Evolutionary conservation across 2,888 invertebrate species (phyloP), one percentile per base, ranked within the genome.

Genomic region (Drosophila macrothrix): DNA sequence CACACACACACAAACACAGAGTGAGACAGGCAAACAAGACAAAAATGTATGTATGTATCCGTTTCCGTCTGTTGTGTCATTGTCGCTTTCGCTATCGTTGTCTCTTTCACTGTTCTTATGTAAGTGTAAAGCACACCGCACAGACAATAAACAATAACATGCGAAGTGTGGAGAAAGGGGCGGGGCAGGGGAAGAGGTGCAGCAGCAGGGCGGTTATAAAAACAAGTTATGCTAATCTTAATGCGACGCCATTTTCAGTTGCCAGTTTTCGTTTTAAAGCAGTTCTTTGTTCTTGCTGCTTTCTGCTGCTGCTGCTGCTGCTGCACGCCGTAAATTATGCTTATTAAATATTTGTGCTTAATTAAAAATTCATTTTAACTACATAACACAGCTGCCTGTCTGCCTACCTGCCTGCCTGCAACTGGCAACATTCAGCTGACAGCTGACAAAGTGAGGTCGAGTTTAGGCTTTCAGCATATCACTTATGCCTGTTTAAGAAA

Each of bases 321-420:
- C 70, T 79, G 67, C 66, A 63, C 43, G 67, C 43, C 69, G 61
- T 88, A 82, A 84, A 80, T 75, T 74, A 73, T 74, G 76, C 85
- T 83, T 85, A 90, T 87, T 83, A 79, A 88, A 88, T 90, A 90
- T 87, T 88, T 87, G 78, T 65, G 74, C 76, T 67, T 82, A 83
- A 88, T 88, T 74, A 83, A 85, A 85, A 77, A 83, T 78, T 79
- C 75, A 87, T 79, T 84, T 76, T 41, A 53, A 71, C 63, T 70
- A 70, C 70, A 72, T 60, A 61, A 53, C 63, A 50, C 31, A 65
- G 49, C 52, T 56, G 54, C 29, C 56, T 58, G 68, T 46, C 55
- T 9, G 25, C 9, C 22, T 25, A 16, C 19, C 29, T 19, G 19
- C 6, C 22, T n/a, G 39, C 28, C 6, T 14, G 37, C 37, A 70